A percentile compares a stretch with the other conserved stretches of the same genome.
Conservation (phyloP, 2,113 vertebrate species). For the Amazona guildingii region DNA sequence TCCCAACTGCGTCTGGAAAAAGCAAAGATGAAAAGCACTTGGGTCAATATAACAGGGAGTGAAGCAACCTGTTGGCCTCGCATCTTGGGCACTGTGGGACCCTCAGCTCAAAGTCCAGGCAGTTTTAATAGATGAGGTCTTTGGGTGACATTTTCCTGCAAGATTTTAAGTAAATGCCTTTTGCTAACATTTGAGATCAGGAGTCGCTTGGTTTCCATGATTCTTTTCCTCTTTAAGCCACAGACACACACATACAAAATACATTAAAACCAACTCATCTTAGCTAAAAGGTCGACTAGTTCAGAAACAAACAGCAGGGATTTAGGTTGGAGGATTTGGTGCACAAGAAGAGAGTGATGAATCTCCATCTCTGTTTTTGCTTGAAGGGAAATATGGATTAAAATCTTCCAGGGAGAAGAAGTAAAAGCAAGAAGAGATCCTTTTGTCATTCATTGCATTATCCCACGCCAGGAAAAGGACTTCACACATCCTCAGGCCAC, state of each 20-base stretch:
- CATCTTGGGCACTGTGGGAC: neutral
- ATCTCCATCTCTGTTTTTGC: neutral
- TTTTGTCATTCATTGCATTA: neutral
- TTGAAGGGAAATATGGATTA: neutral
- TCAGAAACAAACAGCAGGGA: constrained; percentile 67
- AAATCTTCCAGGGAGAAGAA: neutral
- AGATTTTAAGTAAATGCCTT: constrained; percentile 68
- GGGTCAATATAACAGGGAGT: neutral
- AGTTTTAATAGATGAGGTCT: constrained; percentile 5
- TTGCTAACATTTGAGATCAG: constrained; percentile 71
- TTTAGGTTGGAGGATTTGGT: neutral
- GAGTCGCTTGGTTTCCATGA: constrained; percentile 1
- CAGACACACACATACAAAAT: constrained; percentile 38
- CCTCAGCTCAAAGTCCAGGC: neutral
- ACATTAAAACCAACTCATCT: constrained; percentile 49
- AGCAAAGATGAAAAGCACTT: neutral
- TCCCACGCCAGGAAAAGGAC: neutral
- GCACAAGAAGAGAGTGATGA: neutral
- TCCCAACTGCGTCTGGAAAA: neutral
- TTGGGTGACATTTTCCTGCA: constrained; percentile 64
- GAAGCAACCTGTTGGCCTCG: neutral
- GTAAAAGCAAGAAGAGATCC: neutral
- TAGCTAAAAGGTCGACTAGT: constrained; percentile 69
- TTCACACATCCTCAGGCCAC: neutral
- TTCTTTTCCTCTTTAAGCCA: constrained; percentile 56